phyloP scores from a whole-genome alignment of 2,888 invertebrate species.

The Pedicia rivosa region DNA sequence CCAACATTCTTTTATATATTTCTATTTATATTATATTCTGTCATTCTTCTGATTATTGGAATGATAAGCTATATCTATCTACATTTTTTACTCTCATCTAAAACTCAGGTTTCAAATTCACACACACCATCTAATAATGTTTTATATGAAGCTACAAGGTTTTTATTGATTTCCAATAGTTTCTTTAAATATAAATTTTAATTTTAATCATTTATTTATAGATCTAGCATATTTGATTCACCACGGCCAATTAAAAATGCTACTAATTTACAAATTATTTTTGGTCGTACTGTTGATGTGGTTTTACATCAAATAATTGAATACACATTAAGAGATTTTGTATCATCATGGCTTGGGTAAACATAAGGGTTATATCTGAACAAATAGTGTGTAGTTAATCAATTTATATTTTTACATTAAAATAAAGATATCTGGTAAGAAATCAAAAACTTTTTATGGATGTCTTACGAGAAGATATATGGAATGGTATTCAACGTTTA shows the following conservation, averaged over 20 bases:
- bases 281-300: conserved; percentile 69
- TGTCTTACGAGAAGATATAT: conserved; percentile 61
- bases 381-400: conserved; percentile 1
- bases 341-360: conserved; percentile 52
- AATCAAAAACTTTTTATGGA: conserved; percentile 46
- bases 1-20: conserved; percentile 29
- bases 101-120: conserved; percentile 22
- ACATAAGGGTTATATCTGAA: conserved; percentile 6
- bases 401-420: not conserved
- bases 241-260: conserved; percentile 30
- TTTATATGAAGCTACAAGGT: conserved; percentile 30
- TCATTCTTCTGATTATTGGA: conserved; percentile 26
- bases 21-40: conserved; percentile 26
- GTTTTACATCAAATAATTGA: conserved; percentile 71
- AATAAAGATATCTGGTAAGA: conserved; percentile 39
- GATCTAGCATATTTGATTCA: conserved; percentile 28
- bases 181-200: not conserved
- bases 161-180: too few species aligned
- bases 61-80: conserved; percentile 23
- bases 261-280: conserved; percentile 56
- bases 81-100: conserved; percentile 26
- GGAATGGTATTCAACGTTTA: conserved; percentile 62
- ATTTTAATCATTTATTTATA: conserved; percentile 12
- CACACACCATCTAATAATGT: conserved; percentile 24
- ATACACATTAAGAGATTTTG: conserved; percentile 61